Percentiles rank a stretch among this genome's conserved stretches.
Evolutionary conservation across 2,113 vertebrate species (phyloP).

Genomic region (Colius striatus): DNA sequence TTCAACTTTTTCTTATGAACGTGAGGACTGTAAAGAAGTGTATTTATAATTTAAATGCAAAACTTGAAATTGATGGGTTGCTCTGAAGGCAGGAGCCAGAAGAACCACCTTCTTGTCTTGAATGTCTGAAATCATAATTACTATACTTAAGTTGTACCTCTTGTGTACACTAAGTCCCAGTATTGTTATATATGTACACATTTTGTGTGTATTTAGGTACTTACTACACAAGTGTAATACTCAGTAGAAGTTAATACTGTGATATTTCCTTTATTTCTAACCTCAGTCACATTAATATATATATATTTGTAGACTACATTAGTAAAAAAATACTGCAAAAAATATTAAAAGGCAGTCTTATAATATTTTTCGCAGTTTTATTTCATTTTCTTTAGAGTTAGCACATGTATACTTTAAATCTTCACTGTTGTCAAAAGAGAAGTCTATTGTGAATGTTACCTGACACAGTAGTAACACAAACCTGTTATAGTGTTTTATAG

Average conservation of each 20-base stretch:
- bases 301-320: neutral
- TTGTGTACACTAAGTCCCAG: too few relatives aligned
- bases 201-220: neutral
- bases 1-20: neutral
- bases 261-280: neutral
- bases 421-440: neutral
- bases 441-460: neutral
- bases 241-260: neutral
- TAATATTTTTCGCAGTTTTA: neutral
- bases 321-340: neutral
- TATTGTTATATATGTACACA: neutral
- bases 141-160: neutral
- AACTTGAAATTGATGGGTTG: neutral
- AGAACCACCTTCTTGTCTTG: neutral
- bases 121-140: neutral
- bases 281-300: neutral
- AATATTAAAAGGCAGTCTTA: neutral
- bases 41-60: neutral
- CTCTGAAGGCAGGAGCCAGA: neutral
- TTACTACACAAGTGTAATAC: neutral
- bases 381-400: neutral
- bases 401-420: neutral
- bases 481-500: neutral
- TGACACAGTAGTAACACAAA: neutral
- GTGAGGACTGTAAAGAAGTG: neutral